Evolutionary conservation across 1,140 invertebrate genomes (phyloP).

Genomic region (Lepidurus apus): DNA sequence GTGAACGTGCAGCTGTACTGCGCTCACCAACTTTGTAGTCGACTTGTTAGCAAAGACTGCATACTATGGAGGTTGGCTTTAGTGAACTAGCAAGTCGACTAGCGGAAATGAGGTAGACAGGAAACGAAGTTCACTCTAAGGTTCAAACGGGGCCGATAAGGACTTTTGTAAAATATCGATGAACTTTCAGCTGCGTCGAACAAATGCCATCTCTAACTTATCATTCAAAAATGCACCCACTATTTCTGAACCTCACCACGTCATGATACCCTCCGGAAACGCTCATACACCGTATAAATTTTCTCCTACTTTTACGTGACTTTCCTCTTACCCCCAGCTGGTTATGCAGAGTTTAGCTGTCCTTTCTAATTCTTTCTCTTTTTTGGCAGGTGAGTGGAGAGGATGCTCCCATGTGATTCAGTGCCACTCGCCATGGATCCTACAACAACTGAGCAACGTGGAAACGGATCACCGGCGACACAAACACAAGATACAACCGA

Average conservation of each 20-base stretch:
- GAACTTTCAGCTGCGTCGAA: background rate
- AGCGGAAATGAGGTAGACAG: background rate
- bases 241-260: background rate
- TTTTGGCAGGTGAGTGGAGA: background rate
- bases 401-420: constrained; percentile 10
- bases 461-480: background rate
- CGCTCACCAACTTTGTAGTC: background rate
- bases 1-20: background rate
- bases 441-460: background rate
- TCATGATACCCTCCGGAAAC: background rate
- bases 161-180: background rate
- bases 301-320: background rate
- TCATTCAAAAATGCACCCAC: background rate
- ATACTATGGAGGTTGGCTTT: background rate
- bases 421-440: constrained; percentile 6
- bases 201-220: background rate
- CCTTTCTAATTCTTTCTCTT: background rate
- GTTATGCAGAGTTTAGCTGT: background rate
- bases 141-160: background rate
- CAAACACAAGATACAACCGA: background rate
- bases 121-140: background rate
- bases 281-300: background rate
- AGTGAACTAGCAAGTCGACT: too few species aligned
- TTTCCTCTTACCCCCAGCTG: background rate
- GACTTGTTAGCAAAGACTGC: background rate